Percentiles rank a stretch among this genome's conserved stretches.
Conservation (phyloP, 2,797 vertebrate genomes). For the Gadopsis bispinosus region DNA sequence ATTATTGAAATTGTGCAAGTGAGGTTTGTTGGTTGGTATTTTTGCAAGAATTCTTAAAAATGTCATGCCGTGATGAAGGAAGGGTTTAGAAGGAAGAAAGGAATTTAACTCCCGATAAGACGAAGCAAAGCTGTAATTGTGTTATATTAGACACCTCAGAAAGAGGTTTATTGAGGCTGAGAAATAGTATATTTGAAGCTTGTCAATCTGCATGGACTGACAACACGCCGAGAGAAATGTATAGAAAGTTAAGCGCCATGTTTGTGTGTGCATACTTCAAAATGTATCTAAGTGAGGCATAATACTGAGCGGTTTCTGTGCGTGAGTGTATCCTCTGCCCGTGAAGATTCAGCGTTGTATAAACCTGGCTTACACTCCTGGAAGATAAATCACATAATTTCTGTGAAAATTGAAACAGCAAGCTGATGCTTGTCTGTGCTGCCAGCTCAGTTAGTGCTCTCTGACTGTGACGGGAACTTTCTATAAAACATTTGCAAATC, state of each 20-base stretch:
- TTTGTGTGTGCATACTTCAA: slow-evolving; percentile 9
- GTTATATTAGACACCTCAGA: background rate
- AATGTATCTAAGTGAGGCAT: background rate
- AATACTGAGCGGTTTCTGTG: slow-evolving; percentile 1
- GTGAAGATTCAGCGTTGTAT: slow-evolving; percentile 15
- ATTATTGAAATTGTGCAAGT: background rate
- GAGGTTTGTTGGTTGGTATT: background rate
- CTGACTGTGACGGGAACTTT: background rate
- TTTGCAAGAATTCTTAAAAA: background rate
- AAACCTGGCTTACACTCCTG: slow-evolving; percentile 36
- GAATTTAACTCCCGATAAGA: background rate
- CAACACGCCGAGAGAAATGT: background rate
- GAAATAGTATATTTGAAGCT: slow-evolving; percentile 1
- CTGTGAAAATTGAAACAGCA: slow-evolving; percentile 40
- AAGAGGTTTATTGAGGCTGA: background rate
- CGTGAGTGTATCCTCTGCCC: background rate
- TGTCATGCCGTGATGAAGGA: background rate
- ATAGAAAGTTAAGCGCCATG: background rate
- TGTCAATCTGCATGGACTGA: background rate
- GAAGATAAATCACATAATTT: slow-evolving; percentile 37
- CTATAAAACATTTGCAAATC: slow-evolving; percentile 27
- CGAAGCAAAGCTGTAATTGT: background rate
- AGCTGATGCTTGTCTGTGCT: slow-evolving; percentile 20
- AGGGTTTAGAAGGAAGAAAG: background rate
- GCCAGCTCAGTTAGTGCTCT: slow-evolving; percentile 31